Evolutionary conservation across 2,888 invertebrate genomes (phyloP), one percentile per base, ranked within the genome.

Genomic region (Cantharis nigra): DNA sequence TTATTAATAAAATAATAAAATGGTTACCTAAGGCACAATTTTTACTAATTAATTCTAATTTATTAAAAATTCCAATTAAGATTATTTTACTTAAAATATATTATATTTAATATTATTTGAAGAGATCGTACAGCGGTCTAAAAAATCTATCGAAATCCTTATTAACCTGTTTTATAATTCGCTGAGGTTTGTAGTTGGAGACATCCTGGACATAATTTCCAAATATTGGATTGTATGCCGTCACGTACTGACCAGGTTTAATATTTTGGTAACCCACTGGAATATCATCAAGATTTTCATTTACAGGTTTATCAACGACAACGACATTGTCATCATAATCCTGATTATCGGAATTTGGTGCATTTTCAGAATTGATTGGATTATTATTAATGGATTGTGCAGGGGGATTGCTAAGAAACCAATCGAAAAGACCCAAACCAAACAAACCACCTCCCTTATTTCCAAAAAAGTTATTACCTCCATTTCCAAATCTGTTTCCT

Each of bases 71-170:
- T 33, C n/a, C 5, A 0, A 5, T 33, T 49, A n/a, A 30, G 7
- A 4, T 33, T 33, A 13, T 13, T 9, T 18, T 18, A 18, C 18
- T 18, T 18, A 18, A 18, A 18, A 28, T 7, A n/a, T 16, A 16
- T 9, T 9, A 11, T n/a, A 49, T 49, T 49, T 5, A 49, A n/a
- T 71, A 73, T 71, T 65, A 72, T 33, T 69, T 76, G 14, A 82
- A 79, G 13, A 82, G 74, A 65, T 80, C 75, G 69, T 80, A 77
- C 14, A 81, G 49, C 14, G 81, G 81, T 65, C 74, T 78, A 63
- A 82, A 78, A 70, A 83, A 76, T n/a, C 70, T 70, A 75, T 80
- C 77, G 49, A 81, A 65, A 65, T 80, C 78, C 18, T 70, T 78
- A 67, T 78, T 81, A 30, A 81, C 76, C 20, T 72, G 71, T 62